Percentiles rank a stretch among this genome's conserved stretches.
Conservation (phyloP, 1,140 invertebrate genomes). For the Pomacea maculata region DNA sequence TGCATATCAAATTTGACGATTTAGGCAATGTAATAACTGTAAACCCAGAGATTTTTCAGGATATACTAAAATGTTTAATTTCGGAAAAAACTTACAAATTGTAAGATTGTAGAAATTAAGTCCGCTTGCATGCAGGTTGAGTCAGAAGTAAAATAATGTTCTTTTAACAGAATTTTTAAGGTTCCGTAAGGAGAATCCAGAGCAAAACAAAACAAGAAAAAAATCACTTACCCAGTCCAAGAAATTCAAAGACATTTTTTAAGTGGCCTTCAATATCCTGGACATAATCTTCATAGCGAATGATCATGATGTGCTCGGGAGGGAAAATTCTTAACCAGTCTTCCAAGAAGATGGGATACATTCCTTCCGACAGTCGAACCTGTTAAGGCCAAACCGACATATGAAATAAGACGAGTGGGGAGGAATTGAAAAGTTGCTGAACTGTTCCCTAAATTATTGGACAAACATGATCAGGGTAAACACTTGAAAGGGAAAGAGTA, state of each 20-base stretch:
- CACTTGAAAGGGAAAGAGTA: too few relatives aligned
- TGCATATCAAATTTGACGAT: background rate
- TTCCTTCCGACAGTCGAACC: slow-evolving; percentile 18
- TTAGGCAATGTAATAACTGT: background rate
- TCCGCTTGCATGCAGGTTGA: too few relatives aligned
- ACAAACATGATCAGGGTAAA: too few relatives aligned
- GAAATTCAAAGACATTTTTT: background rate
- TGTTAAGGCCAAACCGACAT: background rate
- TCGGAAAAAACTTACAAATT: too few relatives aligned
- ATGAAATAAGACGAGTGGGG: too few relatives aligned
- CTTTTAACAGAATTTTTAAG: background rate
- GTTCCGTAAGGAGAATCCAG: too few relatives aligned
- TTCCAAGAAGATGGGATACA: slow-evolving; percentile 18
- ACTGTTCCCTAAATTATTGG: background rate
- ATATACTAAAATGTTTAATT: too few relatives aligned
- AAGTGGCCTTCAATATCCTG: background rate
- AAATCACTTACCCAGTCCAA: background rate
- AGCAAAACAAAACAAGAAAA: too few relatives aligned
- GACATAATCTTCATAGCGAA: slow-evolving; percentile 8
- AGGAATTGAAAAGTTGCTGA: background rate
- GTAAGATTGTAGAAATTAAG: too few relatives aligned
- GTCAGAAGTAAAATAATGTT: background rate
- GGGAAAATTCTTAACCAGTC: slow-evolving; percentile 20
- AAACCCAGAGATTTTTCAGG: background rate
- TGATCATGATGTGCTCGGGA: slow-evolving; percentile 10